These are phyloP conservation scores for Calephelis virginiensis DNA, from an alignment of 1,140 invertebrate genomes.

Conservation along the genomic window DNA sequence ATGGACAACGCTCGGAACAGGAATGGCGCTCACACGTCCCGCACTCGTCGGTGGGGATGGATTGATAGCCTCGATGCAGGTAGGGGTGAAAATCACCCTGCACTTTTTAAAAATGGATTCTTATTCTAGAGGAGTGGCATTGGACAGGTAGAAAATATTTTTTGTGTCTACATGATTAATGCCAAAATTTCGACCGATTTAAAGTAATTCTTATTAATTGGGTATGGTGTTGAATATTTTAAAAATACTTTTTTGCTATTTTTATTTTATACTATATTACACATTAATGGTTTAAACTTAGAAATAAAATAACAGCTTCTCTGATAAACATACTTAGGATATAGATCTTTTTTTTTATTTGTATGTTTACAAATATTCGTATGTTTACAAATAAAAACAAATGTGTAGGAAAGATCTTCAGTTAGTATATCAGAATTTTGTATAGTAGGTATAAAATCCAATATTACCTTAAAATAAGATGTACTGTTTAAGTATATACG, in stretches of 20 bases:
- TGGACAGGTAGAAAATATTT: neutral
- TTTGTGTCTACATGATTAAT: neutral
- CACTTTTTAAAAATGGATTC: constrained; percentile 53
- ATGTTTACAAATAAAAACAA: too few relatives aligned
- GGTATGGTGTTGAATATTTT: neutral
- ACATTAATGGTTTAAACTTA: too few relatives aligned
- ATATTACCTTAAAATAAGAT: too few relatives aligned
- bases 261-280: too few relatives aligned
- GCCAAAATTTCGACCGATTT: neutral
- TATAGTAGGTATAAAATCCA: too few relatives aligned
- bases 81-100: constrained; percentile 45
- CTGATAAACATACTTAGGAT: too few relatives aligned
- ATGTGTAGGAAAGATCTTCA: too few relatives aligned
- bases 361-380: too few relatives aligned
- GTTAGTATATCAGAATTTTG: too few relatives aligned
- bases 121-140: neutral
- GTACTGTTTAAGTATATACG: too few relatives aligned
- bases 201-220: neutral
- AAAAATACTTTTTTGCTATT: neutral
- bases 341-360: too few relatives aligned
- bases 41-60: constrained; percentile 57
- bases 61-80: constrained; percentile 55
- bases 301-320: too few relatives aligned
- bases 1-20: constrained; percentile 42
- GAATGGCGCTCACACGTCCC: constrained; percentile 48